Evolutionary conservation across 2,113 vertebrate species (phyloP), one percentile per base, ranked within the genome.

Genomic region (Gadus macrocephalus): DNA sequence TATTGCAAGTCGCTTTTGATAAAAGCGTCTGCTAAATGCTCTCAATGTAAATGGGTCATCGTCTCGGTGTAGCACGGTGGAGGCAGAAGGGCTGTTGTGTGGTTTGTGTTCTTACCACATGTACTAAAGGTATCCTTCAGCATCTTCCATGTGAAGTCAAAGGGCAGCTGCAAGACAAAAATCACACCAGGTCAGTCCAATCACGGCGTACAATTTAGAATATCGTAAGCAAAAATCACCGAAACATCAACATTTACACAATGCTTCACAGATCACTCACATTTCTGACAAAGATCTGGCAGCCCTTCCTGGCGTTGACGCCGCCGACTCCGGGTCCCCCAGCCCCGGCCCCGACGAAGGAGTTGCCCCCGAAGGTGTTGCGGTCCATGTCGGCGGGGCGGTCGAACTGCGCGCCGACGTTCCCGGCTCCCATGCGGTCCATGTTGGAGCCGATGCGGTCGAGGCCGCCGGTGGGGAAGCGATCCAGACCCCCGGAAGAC

Each of bases 121-220:
- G 97, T 92, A 31, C 95, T 98, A 86, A 98, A 99, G 78, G 96
- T 96, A 83, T 99, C 97, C 87, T 99, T 99, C 79, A 99, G 91
- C 94, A 96, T 97, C 89, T 98, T 98, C 96, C 96, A 99, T 71
- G 94, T 97, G 80, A 98, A 98, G 82, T 98, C 97, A 92, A 98
- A 99, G 60, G 97, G 96, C 70, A 99, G 92, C 97, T 99, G 88
- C 71, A 81, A 78, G 76, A 73, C 5, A 84, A 67, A 0, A 0
- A 68, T 62, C 56, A 9, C 55, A 16, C n/a, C 11, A 25, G 35
- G 64, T 0, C 12, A 66, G 28, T 55, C 35, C 58, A 58, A 70
- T 5, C 0, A 56, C 8, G 25, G 25, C 25, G 12, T 42, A 0
- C 1, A 0, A 70, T 6, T 38, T 12, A 4, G 9, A 27, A 25